Percentiles rank a stretch among this genome's conserved stretches.
These are phyloP conservation scores for Pyrrhosoma nymphula DNA, from an alignment of 2,888 invertebrate genomes.

Conservation along the genomic window DNA sequence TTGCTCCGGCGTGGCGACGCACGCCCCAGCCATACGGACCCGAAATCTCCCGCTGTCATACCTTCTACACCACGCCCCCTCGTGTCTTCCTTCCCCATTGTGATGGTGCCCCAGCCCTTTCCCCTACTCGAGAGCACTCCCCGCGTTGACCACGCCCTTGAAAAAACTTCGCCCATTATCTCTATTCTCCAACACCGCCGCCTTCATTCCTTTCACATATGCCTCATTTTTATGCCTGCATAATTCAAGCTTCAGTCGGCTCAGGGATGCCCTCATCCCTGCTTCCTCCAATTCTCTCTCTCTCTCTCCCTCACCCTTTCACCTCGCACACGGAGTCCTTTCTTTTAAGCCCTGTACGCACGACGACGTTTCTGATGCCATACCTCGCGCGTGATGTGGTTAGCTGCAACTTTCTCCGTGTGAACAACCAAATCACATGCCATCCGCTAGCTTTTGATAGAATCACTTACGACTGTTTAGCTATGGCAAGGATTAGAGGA, in stretches of 20 bases:
- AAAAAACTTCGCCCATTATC: constrained; percentile 23
- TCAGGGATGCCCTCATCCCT: background rate
- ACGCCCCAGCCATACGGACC: background rate
- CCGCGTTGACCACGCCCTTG: constrained; percentile 1
- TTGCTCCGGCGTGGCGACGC: background rate
- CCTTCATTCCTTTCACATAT: background rate
- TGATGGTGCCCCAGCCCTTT: background rate
- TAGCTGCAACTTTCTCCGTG: too few species aligned
- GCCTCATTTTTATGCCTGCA: background rate
- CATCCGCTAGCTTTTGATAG: too few species aligned
- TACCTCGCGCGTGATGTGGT: too few species aligned
- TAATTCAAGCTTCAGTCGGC: background rate
- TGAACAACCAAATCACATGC: too few species aligned
- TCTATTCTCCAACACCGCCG: background rate
- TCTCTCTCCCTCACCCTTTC: background rate
- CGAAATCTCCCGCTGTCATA: background rate
- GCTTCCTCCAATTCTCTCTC: background rate
- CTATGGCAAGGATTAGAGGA: too few species aligned
- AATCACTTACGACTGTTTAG: too few species aligned
- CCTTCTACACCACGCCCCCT: background rate
- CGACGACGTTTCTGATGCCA: too few species aligned
- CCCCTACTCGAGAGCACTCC: background rate
- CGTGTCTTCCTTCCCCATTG: constrained; percentile 4
- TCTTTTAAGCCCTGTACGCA: too few species aligned
- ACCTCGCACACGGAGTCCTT: too few species aligned